Percentiles rank a stretch among this genome's conserved stretches.
Evolutionary conservation across 2,888 invertebrate species (phyloP).

Genomic region (Amitus sp.): DNA sequence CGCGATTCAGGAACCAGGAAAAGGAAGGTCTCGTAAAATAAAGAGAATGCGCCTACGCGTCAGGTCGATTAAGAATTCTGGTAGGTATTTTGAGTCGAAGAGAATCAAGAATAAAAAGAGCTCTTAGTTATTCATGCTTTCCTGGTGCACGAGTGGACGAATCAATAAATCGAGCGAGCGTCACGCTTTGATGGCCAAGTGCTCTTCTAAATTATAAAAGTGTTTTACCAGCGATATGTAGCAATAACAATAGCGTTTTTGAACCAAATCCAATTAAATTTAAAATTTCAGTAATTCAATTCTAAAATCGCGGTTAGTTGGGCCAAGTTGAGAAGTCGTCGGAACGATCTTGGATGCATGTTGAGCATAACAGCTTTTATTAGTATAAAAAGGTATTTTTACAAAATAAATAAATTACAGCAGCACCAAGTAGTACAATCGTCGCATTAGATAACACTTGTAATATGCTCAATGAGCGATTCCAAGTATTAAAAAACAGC

Average conservation of each 20-base stretch:
- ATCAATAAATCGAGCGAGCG: constrained; percentile 59
- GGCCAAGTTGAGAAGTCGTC: too few relatives aligned
- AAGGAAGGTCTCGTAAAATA: too few relatives aligned
- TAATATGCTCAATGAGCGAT: too few relatives aligned
- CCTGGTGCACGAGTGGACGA: constrained; percentile 53
- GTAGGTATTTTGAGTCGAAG: constrained; percentile 25
- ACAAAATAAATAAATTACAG: constrained; percentile 65
- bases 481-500: background rate
- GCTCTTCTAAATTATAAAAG: constrained; percentile 36
- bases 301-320: too few relatives aligned
- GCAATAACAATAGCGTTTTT: constrained; percentile 15
- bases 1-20: too few relatives aligned
- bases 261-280: too few relatives aligned
- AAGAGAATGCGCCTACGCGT: background rate
- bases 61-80: constrained; percentile 17
- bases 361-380: constrained; percentile 54
- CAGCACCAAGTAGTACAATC: constrained; percentile 42
- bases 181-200: constrained; percentile 27
- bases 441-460: too few relatives aligned
- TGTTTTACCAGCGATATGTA: constrained; percentile 20
- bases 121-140: constrained; percentile 60
- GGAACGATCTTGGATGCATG: constrained; percentile 1
- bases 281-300: too few relatives aligned
- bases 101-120: constrained; percentile 53
- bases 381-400: constrained; percentile 64